Evolutionary conservation across 2,113 vertebrate species (phyloP), one percentile per base, ranked within the genome.

Genomic region (Melanostigma gelatinosum): DNA sequence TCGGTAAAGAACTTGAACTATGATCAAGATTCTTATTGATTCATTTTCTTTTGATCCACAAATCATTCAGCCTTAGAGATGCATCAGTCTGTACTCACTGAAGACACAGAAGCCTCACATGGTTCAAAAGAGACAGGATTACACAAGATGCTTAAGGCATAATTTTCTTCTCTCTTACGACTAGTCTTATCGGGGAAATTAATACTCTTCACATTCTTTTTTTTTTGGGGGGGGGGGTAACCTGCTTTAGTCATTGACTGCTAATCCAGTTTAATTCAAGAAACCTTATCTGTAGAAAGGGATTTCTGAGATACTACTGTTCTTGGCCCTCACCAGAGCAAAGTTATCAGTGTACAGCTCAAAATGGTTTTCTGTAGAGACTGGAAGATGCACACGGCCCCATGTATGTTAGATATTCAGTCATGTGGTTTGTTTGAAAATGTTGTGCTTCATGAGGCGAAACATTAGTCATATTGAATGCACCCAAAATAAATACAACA

Each of bases 181-280:
- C 52, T 55, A 22, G 50, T 73, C 50, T 75, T 80, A 85, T 77
- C 83, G 67, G 64, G 80, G 61, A 77, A 74, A 83, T 81, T 29
- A 82, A 86, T 80, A 54, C 72, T 72, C 61, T 48, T 62, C 36
- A 0, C 1, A 8, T 61, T 78, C 29, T 18, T 74, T 4, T 84
- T 75, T 70, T 65, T 65, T 7, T 16, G 11, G n/a, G 44, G 54
- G 64, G 16, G 15, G 20, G 46, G 44, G 62, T 79, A 66, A 76
- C 20, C 40, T 72, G 52, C 71, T 82, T 75, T 67, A 80, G 61
- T 75, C 64, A 77, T 42, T 82, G 50, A 69, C 46, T 65, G 34
- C 50, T 79, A 82, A 85, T 85, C 80, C n/a, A 38, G 48, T 71
- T 83, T 88, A 75, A 84, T 90, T 80, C 32, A 77, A 61, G 40